Conservation (phyloP, 1,140 invertebrate genomes). For the Pseudomyrmex pallidus region DNA sequence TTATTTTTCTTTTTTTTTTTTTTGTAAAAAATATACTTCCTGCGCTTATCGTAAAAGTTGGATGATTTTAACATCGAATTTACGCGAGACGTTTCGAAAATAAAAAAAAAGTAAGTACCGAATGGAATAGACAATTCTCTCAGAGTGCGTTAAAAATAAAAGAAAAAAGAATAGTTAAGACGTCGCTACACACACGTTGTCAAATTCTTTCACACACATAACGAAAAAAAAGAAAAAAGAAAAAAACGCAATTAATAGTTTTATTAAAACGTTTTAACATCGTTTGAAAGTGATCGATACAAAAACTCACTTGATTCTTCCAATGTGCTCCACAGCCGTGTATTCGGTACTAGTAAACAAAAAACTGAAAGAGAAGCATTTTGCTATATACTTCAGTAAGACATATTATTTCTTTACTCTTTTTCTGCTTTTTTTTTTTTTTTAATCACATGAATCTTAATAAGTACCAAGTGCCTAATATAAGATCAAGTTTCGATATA, state of each 20-base stretch:
- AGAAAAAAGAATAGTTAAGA: too few relatives aligned
- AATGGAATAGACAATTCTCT: conserved; percentile 25
- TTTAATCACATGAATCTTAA: conserved; percentile 74
- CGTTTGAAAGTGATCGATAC: not conserved
- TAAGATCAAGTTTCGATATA: conserved; percentile 72
- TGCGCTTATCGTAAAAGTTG: conserved; percentile 36
- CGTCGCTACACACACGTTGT: not conserved
- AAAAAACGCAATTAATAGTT: not conserved
- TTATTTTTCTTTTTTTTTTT: conserved; percentile 6
- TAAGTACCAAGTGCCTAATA: conserved; percentile 74
- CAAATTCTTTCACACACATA: too few relatives aligned
- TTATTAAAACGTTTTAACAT: conserved; percentile 4
- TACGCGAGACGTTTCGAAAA: conserved; percentile 21
- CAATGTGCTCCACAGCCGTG: conserved; percentile 69
- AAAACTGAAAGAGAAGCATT: conserved; percentile 63
- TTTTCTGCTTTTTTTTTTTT: conserved; percentile 48
- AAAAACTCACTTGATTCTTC: conserved; percentile 34
- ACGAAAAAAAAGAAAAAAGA: too few relatives aligned
- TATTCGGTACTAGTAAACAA: conserved; percentile 62
- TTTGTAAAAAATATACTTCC: conserved; percentile 72
- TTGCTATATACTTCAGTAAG: conserved; percentile 54
- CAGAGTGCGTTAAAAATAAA: not conserved
- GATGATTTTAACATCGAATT: conserved; percentile 37
- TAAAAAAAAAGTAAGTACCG: conserved; percentile 54
- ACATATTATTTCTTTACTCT: conserved; percentile 52